Percentiles rank a stretch among this genome's conserved stretches.
Evolutionary conservation across 2,113 vertebrate species (phyloP).

Genomic region (Euleptes europaea): DNA sequence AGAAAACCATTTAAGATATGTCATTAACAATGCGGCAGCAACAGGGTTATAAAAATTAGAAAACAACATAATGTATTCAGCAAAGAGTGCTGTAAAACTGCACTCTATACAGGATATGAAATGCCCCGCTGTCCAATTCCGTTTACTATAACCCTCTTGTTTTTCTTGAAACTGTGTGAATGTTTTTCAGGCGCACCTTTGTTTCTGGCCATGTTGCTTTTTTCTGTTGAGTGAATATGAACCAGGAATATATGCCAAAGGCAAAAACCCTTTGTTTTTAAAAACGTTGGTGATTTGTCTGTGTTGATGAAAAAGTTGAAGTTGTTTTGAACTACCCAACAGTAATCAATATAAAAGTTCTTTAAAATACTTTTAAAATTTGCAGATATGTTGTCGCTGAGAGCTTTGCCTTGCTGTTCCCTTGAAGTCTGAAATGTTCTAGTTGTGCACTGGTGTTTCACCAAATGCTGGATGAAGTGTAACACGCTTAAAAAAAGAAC

Average conservation of each 20-base stretch:
- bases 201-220: not conserved
- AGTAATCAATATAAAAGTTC: not conserved
- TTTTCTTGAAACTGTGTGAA: too few species aligned
- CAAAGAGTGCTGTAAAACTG: too few species aligned
- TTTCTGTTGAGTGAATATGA: not conserved
- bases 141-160: too few species aligned
- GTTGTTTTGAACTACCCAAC: not conserved
- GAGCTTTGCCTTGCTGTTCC: not conserved
- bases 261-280: not conserved
- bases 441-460: not conserved
- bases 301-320: not conserved
- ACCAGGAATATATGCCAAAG: not conserved
- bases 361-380: not conserved
- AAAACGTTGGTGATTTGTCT: not conserved
- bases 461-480: not conserved
- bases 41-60: too few species aligned
- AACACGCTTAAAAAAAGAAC: too few species aligned
- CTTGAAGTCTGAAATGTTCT: not conserved
- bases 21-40: too few species aligned
- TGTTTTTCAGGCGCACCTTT: not conserved
- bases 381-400: not conserved
- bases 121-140: too few species aligned
- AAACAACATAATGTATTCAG: too few species aligned
- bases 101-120: too few species aligned
- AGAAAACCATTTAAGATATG: too few species aligned